A percentile compares a stretch with the other conserved stretches of the same genome.
phyloP scores from a whole-genome alignment of 1,140 invertebrate species.

The Caenorhabditis remanei region DNA sequence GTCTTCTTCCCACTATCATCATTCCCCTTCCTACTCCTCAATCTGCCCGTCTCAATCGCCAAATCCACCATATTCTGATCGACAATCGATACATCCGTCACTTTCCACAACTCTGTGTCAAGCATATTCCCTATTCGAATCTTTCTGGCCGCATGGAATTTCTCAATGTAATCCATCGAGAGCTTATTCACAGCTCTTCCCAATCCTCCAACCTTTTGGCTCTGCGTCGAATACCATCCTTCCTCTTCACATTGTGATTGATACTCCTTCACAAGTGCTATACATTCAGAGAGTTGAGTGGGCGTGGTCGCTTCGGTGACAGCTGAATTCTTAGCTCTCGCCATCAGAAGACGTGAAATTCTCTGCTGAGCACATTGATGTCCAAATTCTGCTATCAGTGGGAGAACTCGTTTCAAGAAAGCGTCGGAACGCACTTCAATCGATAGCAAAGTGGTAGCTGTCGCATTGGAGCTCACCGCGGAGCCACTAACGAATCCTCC shows the following conservation, averaged over 20 bases:
- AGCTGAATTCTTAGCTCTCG: constrained; percentile 55
- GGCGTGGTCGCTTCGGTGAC: constrained; percentile 22
- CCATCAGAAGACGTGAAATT: constrained; percentile 63
- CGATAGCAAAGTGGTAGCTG: constrained; percentile 37
- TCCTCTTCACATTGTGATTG: constrained; percentile 22
- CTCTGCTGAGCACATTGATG: constrained; percentile 69
- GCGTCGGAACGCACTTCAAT: constrained; percentile 48
- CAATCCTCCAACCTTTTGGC: constrained; percentile 23
- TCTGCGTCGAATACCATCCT: constrained; percentile 52
- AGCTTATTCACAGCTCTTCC: constrained; percentile 67
- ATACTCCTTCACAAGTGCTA: constrained; percentile 79
- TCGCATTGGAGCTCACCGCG: background rate
- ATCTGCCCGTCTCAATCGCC: constrained; percentile 80
- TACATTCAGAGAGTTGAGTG: constrained; percentile 77
- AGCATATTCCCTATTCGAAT: constrained; percentile 86
- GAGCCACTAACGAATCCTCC: constrained; percentile 28
- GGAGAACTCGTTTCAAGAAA: constrained; percentile 13
- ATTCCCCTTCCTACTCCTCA: constrained; percentile 12
- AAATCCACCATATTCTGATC: constrained; percentile 88
- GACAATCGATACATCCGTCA: constrained; percentile 89
- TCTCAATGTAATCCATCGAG: constrained; percentile 84
- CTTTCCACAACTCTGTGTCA: constrained; percentile 92
- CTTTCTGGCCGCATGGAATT: constrained; percentile 90
- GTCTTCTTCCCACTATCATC: background rate
- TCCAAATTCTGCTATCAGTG: constrained; percentile 60